Evolutionary conservation across 1,140 invertebrate species (phyloP), one percentile per base, ranked within the genome.

Genomic region (Orussus abietinus): DNA sequence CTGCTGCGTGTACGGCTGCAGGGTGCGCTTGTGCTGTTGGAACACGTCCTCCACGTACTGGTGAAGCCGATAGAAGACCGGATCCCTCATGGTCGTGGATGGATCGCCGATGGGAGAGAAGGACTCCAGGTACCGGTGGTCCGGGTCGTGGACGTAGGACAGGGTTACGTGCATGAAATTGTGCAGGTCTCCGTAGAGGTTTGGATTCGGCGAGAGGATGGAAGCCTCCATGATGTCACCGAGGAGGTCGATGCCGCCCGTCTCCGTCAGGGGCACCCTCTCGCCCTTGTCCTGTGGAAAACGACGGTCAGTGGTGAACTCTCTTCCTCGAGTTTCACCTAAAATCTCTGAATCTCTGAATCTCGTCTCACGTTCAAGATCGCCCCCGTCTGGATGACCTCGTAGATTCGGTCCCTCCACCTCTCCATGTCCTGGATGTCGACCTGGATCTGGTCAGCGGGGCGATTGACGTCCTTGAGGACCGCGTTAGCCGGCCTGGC

Each of bases 391-490:
- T 87, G 80, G 35, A 91, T 84, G 7, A 86, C 88, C 30, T 84
- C 79, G 14, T 79, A 75, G 47, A 91, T 83, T 15, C 87, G 75
- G 51, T 87, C 83, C 2, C 83, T 73, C 85, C 85, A 91, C 28
- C 80, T 76, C 52, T 85, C 81, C 49, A 92, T 28, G 51, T 86
- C 78, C 2, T 78, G 68, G 4, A 91, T 70, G 46, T 88, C 85
- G 28, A 79, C 69, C 33, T 69, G 68, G 20, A 88, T 74, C 54
- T 81, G 75, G 56, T 88, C 85, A 0, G 76, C 75, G 7, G 80
- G 77, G n/a, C 85, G 74, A 47, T 81, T 79, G 1, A 88, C 52
- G 56, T 89, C 83, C 5, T 74, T 67, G 1, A 88, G 61, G 0
- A 48, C 53, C 0, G 81, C 76, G 11, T 78, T 78, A 1, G 75